Conservation (phyloP, 2,888 invertebrate species). For the Mimas tiliae region DNA sequence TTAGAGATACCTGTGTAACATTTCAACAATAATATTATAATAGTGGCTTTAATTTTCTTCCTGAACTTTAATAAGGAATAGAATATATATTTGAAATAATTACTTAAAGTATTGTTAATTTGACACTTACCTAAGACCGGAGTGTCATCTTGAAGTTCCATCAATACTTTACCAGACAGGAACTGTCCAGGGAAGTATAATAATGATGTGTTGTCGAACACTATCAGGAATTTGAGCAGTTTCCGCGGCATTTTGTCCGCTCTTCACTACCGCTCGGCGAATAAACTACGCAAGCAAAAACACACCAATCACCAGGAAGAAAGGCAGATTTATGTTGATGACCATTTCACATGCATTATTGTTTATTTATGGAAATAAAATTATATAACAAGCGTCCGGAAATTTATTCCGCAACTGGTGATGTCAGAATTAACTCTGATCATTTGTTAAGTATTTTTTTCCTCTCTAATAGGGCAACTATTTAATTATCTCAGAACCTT, state of each 20-base stretch:
- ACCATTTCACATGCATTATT: constrained; percentile 32
- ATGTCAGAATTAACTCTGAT: neutral
- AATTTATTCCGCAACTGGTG: constrained; percentile 24
- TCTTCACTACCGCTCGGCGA: neutral
- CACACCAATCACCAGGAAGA: constrained; percentile 5
- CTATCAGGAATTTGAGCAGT: constrained; percentile 95
- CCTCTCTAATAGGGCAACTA: neutral
- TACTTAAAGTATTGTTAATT: neutral
- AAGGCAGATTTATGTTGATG: constrained; percentile 21
- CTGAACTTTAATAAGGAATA: neutral
- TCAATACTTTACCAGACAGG: constrained; percentile 94
- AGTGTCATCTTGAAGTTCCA: constrained; percentile 97
- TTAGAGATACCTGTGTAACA: too few relatives aligned
- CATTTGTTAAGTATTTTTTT: neutral
- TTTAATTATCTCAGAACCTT: constrained; percentile 49
- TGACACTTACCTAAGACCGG: constrained; percentile 90
- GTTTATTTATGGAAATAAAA: constrained; percentile 41
- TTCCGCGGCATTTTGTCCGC: constrained; percentile 90
- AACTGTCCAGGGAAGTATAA: constrained; percentile 97
- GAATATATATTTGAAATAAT: neutral
- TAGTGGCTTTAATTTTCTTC: neutral
- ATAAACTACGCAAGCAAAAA: constrained; percentile 1
- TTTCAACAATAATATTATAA: neutral
- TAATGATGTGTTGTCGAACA: constrained; percentile 96
- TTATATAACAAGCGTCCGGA: constrained; percentile 40